A percentile compares a stretch with the other conserved stretches of the same genome.
phyloP scores from a whole-genome alignment of 2,888 invertebrate species.

The Apamea monoglypha region DNA sequence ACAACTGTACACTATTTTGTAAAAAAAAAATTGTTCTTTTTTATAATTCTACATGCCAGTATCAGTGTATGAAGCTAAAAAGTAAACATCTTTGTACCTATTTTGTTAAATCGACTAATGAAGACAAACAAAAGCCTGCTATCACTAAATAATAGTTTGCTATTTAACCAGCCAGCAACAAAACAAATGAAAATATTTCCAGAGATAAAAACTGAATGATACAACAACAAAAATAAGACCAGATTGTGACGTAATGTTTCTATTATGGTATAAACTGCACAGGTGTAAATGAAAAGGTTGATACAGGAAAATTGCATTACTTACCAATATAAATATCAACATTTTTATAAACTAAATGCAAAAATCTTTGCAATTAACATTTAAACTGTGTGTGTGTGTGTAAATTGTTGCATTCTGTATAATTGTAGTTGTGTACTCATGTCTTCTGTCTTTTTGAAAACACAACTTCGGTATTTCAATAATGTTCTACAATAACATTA shows the following conservation, averaged over 20 bases:
- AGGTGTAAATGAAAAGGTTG: conserved; percentile 10
- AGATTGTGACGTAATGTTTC: conserved; percentile 24
- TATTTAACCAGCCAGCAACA: conserved; percentile 29
- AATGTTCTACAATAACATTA: conserved; percentile 1
- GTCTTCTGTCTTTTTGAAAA: background rate
- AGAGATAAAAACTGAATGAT: conserved; percentile 28
- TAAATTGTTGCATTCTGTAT: background rate
- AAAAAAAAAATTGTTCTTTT: too few species aligned
- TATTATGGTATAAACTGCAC: conserved; percentile 14
- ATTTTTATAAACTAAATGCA: conserved; percentile 5
- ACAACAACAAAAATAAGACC: conserved; percentile 37
- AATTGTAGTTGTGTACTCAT: background rate
- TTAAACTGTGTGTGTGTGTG: background rate
- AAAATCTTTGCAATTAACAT: background rate
- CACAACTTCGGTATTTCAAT: background rate
- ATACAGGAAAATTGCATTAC: conserved; percentile 18
- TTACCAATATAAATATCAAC: background rate
- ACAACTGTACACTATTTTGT: conserved; percentile 16
- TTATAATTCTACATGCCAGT: background rate
- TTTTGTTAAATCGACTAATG: conserved; percentile 4
- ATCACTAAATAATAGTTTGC: background rate
- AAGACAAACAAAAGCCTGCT: conserved; percentile 10
- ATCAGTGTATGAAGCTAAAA: background rate
- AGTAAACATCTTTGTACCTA: conserved; percentile 7
- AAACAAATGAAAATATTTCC: conserved; percentile 22